These are phyloP conservation scores for Deroptyus accipitrinus DNA, from an alignment of 2,113 vertebrate species.

Conservation along the genomic window DNA sequence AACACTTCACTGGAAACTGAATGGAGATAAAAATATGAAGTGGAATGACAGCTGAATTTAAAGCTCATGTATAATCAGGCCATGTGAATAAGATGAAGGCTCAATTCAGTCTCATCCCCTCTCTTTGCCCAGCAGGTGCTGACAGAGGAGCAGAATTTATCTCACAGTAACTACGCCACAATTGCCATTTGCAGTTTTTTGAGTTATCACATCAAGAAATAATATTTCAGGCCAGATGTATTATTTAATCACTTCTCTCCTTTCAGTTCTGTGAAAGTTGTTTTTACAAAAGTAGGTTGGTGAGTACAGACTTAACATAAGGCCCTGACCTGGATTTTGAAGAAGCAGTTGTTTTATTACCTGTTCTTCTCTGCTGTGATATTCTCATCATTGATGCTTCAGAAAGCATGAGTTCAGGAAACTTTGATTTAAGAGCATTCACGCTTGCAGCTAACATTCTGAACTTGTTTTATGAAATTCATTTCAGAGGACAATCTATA, in stretches of 20 bases:
- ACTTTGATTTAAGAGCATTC: neutral
- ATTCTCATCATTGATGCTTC: neutral
- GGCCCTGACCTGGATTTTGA: neutral
- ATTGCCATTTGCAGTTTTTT: neutral
- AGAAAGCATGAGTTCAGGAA: neutral
- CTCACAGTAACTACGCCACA: neutral
- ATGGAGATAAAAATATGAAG: conserved; percentile 9
- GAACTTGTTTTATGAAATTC: neutral
- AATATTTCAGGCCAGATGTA: neutral
- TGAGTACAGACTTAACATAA: neutral
- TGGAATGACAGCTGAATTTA: neutral
- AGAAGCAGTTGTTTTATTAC: neutral
- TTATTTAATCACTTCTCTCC: neutral
- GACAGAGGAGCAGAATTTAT: neutral
- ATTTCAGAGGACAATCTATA: neutral
- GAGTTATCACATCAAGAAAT: neutral
- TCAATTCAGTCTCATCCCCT: neutral
- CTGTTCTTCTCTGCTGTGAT: neutral
- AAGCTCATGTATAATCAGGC: neutral
- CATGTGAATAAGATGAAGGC: neutral
- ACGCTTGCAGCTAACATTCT: neutral
- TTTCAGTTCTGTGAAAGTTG: neutral
- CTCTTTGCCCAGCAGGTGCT: neutral
- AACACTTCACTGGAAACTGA: conserved; percentile 2
- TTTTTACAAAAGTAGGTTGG: neutral